Conservation (phyloP, 2,113 vertebrate species). For the Hepsetus odoe region DNA sequence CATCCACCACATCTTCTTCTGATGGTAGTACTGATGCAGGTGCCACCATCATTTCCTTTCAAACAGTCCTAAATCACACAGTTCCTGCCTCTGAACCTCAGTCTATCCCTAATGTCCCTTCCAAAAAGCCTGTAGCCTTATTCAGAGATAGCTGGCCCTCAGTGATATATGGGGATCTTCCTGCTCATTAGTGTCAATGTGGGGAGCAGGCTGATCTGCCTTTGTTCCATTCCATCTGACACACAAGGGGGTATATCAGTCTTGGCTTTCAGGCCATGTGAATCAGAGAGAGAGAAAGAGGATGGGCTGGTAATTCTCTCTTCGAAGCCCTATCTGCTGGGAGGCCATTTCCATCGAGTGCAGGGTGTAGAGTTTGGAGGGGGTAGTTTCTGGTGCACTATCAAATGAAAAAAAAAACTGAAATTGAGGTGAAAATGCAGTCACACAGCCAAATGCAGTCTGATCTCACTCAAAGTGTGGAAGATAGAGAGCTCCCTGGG, state of each 20-base stretch:
- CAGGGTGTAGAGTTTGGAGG: constrained; percentile 33
- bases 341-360: constrained; percentile 45
- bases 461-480: constrained; percentile 35
- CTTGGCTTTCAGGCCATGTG: background rate
- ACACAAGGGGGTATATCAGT: constrained; percentile 4
- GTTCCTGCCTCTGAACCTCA: background rate
- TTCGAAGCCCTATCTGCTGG: constrained; percentile 19
- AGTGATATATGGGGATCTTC: constrained; percentile 22
- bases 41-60: background rate
- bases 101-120: background rate
- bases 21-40: background rate
- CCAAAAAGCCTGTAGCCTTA: background rate
- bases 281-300: background rate
- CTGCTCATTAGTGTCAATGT: constrained; percentile 34
- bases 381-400: constrained; percentile 30
- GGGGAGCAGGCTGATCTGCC: constrained; percentile 7
- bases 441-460: background rate
- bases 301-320: constrained; percentile 41
- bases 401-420: constrained; percentile 35
- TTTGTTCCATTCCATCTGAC: constrained; percentile 19
- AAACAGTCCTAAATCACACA: background rate
- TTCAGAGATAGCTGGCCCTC: constrained; percentile 6
- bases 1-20: background rate
- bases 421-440: constrained; percentile 37
- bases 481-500: background rate